Base-by-base conservation (phyloP, 2,797 vertebrate species). In the Bradypodion pumilum region DNA sequence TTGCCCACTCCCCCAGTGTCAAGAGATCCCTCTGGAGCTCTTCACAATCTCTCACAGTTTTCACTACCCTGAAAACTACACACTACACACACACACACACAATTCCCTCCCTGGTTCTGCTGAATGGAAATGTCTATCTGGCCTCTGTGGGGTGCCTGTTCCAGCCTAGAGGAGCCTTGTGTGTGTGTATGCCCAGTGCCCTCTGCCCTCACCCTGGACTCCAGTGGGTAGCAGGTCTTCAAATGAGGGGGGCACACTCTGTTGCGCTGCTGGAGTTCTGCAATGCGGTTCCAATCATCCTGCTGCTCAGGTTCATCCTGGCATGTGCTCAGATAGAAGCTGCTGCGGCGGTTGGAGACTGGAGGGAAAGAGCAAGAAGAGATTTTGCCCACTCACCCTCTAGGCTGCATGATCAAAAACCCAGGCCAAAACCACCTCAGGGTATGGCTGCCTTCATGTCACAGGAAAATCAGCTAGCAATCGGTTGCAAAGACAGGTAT, bases 171-270 rank as follows among this genome's bases (percentile, higher is more conserved):
- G 7, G 46, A 12, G 46, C 46, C 13, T 32, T 19, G 46, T 32
- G 46, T 13, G 95, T 3, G 83, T 70, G 0, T n/a, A n/a, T n/a
- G n/a, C n/a, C n/a, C n/a, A n/a, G n/a, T 96, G 96, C 84, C 27
- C 13, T 96, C 95, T 0, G 95, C 94, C 19, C 0, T 1, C 88
- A 99, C 98, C 94, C 97, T 96, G 87, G 95, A 97, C 94, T 99
- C 98, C 84, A 98, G 84, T 0, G 98, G 97, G 83, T 99, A 99
- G 93, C 96, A 98, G 94, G 97, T 98, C 95, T 99, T 99, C 4
- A 99, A 90, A 88, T 99, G 98, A 0, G 97, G 98, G 0, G 97
- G 97, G 5, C 97, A 97, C 12, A 95, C 92, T 44, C 96, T 95
- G 87, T 99, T 99, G 44, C 98, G 96, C 74, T 96, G 91, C 94